Conservation (phyloP, 2,888 invertebrate species). For the Macrophya alboannulata region DNA sequence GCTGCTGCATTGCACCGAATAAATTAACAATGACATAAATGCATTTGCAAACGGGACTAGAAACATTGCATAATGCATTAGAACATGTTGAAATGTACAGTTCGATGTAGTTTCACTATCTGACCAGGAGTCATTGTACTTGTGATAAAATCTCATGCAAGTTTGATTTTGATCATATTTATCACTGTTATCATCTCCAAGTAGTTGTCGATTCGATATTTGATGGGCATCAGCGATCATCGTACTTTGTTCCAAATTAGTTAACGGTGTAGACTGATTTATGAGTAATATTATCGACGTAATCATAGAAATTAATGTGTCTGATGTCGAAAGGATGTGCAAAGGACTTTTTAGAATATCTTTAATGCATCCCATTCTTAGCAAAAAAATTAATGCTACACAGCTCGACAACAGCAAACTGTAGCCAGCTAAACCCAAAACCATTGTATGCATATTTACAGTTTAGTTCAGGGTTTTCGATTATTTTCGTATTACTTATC, state of each 20-base stretch:
- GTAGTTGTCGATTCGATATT: conserved; percentile 47
- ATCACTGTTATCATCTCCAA: conserved; percentile 43
- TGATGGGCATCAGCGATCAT: background rate
- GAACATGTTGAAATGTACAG: conserved; percentile 66
- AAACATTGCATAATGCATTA: conserved; percentile 73
- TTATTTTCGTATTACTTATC: conserved; percentile 3
- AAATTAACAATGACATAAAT: conserved; percentile 74
- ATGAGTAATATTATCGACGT: conserved; percentile 64
- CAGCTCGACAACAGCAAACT: conserved; percentile 69
- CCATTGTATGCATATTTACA: conserved; percentile 67
- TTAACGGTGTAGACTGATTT: conserved; percentile 58
- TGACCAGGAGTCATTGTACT: conserved; percentile 31
- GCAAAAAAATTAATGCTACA: conserved; percentile 66
- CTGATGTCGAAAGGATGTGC: conserved; percentile 70
- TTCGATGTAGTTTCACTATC: conserved; percentile 20
- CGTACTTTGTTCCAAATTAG: conserved; percentile 42
- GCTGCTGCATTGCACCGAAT: conserved; percentile 68
- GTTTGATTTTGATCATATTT: conserved; percentile 45
- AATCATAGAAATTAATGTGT: conserved; percentile 67
- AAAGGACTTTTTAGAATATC: conserved; percentile 65
- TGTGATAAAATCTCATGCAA: conserved; percentile 46
- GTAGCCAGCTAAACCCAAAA: conserved; percentile 67
- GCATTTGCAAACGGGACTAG: conserved; percentile 75
- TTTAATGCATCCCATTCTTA: conserved; percentile 65
- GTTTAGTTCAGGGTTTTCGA: background rate